Evolutionary conservation across 2,113 vertebrate genomes (phyloP), one percentile per base, ranked within the genome.

Genomic region (Ancistrus triradiatus): DNA sequence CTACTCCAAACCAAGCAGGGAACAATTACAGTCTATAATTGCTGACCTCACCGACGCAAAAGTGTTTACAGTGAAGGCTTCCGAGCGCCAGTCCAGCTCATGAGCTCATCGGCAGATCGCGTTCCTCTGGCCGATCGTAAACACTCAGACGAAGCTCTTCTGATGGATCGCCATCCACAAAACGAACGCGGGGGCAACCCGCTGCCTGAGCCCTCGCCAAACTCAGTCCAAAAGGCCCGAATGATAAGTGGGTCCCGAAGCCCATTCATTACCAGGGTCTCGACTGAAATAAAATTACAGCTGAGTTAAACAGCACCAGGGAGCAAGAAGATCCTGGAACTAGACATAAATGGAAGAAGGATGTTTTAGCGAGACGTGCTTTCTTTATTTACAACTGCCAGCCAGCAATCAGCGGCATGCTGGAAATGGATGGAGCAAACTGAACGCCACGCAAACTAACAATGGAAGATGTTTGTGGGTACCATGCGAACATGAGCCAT

Each of bases 371-470:
- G 51, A 35, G n/a, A n/a, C n/a, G 51, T 47, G 47, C 53, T 59
- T 22, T 40, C 59, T 72, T 63, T 73, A 59, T n/a, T n/a, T 59
- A 43, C 52, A 24, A 40, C 47, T 59, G 59, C 70, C 65, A 73
- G 46, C 13, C 1, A 5, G 27, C 27, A 21, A 31, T 33, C 14
- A 63, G 17, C 14, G 58, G 2, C 24, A 27, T 43, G 31, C 44
- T 38, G 46, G 44, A 61, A 61, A 38, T 25, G 31, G 31, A 21
- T 53, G n/a, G 31, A 38, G 24, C n/a, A n/a, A n/a, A n/a, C n/a
- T n/a, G n/a, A n/a, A n/a, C n/a, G n/a, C n/a, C n/a, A n/a, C n/a
- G n/a, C n/a, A n/a, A n/a, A n/a, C n/a, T n/a, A n/a, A n/a, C n/a
- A n/a, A n/a, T n/a, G n/a, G n/a, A n/a, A n/a, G n/a, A n/a, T n/a